Evolutionary conservation across 2,797 vertebrate species (phyloP).

Genomic region (Gastrophryne carolinensis): DNA sequence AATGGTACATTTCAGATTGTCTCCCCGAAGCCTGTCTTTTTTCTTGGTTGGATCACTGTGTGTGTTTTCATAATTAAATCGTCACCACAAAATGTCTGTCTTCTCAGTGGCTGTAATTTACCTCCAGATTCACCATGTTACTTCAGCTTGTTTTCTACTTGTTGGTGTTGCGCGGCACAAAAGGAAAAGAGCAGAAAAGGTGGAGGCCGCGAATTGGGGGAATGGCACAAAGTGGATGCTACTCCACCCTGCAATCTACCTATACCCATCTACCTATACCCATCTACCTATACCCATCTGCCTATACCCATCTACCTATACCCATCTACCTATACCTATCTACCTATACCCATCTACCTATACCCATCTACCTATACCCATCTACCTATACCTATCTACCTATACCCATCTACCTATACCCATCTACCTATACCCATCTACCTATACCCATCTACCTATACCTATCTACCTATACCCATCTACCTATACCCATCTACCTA

Average conservation of each 20-base stretch:
- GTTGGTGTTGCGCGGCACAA: constrained; percentile 35
- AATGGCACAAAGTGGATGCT: not conserved
- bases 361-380: too few relatives aligned
- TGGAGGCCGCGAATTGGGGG: constrained; percentile 22
- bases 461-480: too few relatives aligned
- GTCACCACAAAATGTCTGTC: constrained; percentile 41
- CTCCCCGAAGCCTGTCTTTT: not conserved
- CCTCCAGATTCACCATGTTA: constrained; percentile 28
- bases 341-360: too few relatives aligned
- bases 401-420: too few relatives aligned
- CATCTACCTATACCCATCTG: too few relatives aligned
- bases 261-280: not conserved
- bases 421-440: too few relatives aligned
- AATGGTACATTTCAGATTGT: too few relatives aligned
- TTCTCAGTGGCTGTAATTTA: constrained; percentile 41
- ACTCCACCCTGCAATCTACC: not conserved
- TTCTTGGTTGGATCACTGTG: not conserved
- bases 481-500: too few relatives aligned
- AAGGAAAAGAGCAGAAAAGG: constrained; percentile 43
- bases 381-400: too few relatives aligned
- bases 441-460: too few relatives aligned
- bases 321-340: not conserved
- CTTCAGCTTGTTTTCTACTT: constrained; percentile 37
- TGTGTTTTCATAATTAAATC: constrained; percentile 4
- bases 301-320: too few relatives aligned